These are phyloP conservation scores for Drosophila aldrichi DNA, from an alignment of 2,888 invertebrate species.

Conservation along the genomic window DNA sequence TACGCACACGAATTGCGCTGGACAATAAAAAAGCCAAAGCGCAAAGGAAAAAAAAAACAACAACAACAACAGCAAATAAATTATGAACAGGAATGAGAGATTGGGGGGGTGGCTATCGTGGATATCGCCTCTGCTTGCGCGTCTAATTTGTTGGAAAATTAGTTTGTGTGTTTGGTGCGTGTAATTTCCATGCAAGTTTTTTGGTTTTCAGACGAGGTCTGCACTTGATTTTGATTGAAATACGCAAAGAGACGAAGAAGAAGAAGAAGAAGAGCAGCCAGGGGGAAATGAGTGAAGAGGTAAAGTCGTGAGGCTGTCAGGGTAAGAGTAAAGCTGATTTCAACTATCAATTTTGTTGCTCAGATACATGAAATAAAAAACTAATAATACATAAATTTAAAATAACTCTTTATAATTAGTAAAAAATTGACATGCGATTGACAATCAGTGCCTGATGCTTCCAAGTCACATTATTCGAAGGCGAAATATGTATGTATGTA, in stretches of 20 bases:
- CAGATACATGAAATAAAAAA: too few species aligned
- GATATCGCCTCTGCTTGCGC: conserved; percentile 59
- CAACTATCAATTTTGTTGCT: not conserved
- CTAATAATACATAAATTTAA: too few species aligned
- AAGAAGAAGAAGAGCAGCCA: not conserved
- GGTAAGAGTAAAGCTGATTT: not conserved
- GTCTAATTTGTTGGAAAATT: conserved; percentile 79
- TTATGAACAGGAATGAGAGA: conserved; percentile 56
- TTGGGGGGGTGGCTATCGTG: conserved; percentile 6
- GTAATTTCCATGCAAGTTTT: conserved; percentile 72
- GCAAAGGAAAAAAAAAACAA: conserved; percentile 21
- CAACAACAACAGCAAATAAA: conserved; percentile 60
- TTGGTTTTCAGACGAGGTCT: conserved; percentile 54
- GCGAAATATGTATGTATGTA: too few species aligned
- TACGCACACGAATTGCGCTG: conserved; percentile 77
- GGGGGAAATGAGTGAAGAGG: not conserved
- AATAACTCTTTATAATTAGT: too few species aligned
- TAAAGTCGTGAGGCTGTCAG: not conserved
- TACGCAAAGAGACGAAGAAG: conserved; percentile 36
- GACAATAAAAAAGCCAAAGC: conserved; percentile 64
- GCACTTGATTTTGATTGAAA: conserved; percentile 75
- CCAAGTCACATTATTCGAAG: too few species aligned
- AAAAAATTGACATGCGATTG: too few species aligned
- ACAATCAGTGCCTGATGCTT: too few species aligned
- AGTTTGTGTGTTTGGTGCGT: conserved; percentile 77